Conservation (phyloP, 2,888 invertebrate genomes). For the Maniola hyperantus region DNA sequence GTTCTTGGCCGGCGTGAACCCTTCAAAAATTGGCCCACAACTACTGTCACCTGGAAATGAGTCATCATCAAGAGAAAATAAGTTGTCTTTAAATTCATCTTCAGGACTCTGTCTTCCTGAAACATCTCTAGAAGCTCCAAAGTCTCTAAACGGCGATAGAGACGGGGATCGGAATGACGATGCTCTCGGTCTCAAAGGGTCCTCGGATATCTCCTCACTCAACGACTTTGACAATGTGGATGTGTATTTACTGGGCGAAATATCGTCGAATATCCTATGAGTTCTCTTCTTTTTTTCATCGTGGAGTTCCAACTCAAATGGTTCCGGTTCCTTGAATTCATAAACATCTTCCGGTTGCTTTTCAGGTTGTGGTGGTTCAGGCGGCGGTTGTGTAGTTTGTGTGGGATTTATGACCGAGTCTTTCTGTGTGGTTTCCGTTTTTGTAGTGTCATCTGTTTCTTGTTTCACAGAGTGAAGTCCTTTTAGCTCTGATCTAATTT, state of each 20-base stretch:
- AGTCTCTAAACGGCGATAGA: slow-evolving; percentile 74
- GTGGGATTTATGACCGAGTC: slow-evolving; percentile 47
- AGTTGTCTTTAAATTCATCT: slow-evolving; percentile 83
- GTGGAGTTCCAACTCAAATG: slow-evolving; percentile 91
- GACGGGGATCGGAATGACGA: slow-evolving; percentile 68
- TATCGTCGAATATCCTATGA: slow-evolving; percentile 78
- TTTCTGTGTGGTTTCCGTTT: slow-evolving; percentile 60
- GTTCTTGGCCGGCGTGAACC: slow-evolving; percentile 82
- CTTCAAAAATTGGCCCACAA: slow-evolving; percentile 79
- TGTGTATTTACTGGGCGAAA: slow-evolving; percentile 76
- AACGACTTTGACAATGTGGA: slow-evolving; percentile 72
- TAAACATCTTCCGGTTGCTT: slow-evolving; percentile 87
- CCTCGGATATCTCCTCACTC: slow-evolving; percentile 82
- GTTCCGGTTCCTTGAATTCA: slow-evolving; percentile 95
- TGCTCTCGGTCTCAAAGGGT: slow-evolving; percentile 60
- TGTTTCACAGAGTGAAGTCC: slow-evolving; percentile 84
- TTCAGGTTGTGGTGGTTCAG: slow-evolving; percentile 57
- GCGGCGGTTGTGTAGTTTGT: slow-evolving; percentile 41
- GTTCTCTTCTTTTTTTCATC: slow-evolving; percentile 79
- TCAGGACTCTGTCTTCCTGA: slow-evolving; percentile 84
- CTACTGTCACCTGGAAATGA: slow-evolving; percentile 82
- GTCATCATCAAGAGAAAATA: slow-evolving; percentile 84
- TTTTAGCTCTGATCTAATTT: slow-evolving; percentile 92
- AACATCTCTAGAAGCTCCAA: slow-evolving; percentile 76
- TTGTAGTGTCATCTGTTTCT: slow-evolving; percentile 65